Evolutionary conservation across 30 jellyfish, hydroid and myxozoan genomes (phyloP).

Genomic region (Sanderia malayensis): DNA sequence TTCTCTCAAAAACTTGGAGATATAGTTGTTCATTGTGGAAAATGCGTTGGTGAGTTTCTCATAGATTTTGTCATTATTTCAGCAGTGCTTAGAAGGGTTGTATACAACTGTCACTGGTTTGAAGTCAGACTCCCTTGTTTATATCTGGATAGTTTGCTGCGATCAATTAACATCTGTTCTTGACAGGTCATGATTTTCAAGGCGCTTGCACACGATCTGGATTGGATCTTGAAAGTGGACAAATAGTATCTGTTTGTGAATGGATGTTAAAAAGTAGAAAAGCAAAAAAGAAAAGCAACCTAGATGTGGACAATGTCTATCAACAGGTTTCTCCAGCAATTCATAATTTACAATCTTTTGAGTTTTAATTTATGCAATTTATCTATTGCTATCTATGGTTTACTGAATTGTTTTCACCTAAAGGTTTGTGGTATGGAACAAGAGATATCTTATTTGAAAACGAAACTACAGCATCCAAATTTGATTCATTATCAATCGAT

Average conservation of each 20-base stretch:
- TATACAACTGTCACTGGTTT: too few relatives aligned
- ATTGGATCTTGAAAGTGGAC: conserved; percentile 66
- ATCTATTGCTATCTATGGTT: too few relatives aligned
- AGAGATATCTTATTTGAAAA: conserved; percentile 60
- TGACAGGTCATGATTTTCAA: conserved; percentile 65
- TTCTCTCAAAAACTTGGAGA: conserved; percentile 35
- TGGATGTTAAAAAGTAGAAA: conserved; percentile 48
- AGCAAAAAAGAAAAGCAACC: conserved; percentile 22
- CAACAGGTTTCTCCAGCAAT: too few relatives aligned
- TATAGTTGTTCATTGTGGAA: conserved; percentile 47
- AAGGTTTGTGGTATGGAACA: conserved; percentile 82
- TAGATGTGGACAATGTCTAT: conserved; percentile 28
- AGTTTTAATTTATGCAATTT: too few relatives aligned
- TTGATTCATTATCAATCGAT: conserved; percentile 39
- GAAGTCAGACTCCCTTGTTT: too few relatives aligned
- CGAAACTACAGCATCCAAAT: conserved; percentile 57
- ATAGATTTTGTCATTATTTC: too few relatives aligned
- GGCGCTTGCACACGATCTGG: conserved; percentile 74
- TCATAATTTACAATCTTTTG: too few relatives aligned
- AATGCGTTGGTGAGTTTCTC: conserved; percentile 54
- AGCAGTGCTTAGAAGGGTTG: too few relatives aligned
- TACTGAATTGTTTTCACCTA: conserved; percentile 18
- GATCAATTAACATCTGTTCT: too few relatives aligned
- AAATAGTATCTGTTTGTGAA: conserved; percentile 53
- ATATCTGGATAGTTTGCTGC: too few relatives aligned